Conservation (phyloP, 1,140 invertebrate genomes). For the Achatina immaculata region DNA sequence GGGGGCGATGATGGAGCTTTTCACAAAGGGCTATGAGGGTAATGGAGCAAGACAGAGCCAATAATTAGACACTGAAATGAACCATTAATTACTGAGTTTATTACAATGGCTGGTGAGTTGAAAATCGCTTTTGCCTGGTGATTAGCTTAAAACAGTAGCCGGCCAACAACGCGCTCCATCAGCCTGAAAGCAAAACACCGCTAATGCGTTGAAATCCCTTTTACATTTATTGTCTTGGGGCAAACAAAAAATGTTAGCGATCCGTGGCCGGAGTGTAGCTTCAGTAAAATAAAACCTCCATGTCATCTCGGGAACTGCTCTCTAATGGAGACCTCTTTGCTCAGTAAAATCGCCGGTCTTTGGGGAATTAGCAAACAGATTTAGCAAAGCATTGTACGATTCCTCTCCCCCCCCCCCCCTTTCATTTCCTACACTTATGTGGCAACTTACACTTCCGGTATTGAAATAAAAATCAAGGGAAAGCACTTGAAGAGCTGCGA, state of each 20-base stretch:
- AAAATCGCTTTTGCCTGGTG: conserved; percentile 15
- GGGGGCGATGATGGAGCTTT: neutral
- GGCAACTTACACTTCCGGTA: neutral
- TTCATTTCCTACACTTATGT: neutral
- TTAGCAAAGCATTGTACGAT: neutral
- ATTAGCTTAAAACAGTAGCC: conserved; percentile 30
- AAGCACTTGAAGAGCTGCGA: neutral
- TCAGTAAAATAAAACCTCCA: neutral
- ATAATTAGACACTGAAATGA: conserved; percentile 29
- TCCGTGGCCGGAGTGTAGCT: neutral
- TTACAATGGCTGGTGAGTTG: conserved; percentile 19
- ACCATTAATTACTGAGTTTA: conserved; percentile 24
- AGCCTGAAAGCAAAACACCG: conserved; percentile 11
- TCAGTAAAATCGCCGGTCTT: neutral
- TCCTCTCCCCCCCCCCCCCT: neutral
- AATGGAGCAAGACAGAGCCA: conserved; percentile 25
- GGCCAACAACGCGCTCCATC: neutral
- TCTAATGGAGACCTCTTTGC: conserved; percentile 1
- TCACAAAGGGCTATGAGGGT: conserved; percentile 15
- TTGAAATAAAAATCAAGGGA: neutral
- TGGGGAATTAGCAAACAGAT: conserved; percentile 3
- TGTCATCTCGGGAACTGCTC: neutral
- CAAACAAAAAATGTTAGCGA: conserved; percentile 4
- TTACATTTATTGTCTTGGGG: conserved; percentile 5
- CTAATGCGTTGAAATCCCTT: conserved; percentile 23